A percentile compares a stretch with the other conserved stretches of the same genome.
Conservation (phyloP, 2,888 invertebrate species). For the Acanthosoma haemorrhoidale region DNA sequence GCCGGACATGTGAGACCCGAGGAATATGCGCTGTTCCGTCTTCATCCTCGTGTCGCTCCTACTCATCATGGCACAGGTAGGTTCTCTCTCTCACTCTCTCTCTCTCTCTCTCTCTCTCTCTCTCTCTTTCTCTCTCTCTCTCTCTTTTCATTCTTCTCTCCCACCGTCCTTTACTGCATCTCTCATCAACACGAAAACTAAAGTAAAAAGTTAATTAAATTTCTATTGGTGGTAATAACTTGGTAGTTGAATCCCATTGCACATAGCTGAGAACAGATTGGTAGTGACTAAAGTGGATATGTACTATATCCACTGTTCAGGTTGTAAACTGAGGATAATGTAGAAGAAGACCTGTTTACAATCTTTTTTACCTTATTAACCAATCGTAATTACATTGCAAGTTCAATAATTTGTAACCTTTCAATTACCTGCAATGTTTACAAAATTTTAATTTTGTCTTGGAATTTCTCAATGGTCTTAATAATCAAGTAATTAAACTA, state of each 20-base stretch:
- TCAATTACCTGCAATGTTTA: too few relatives aligned
- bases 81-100: background rate
- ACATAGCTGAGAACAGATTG: slow-evolving; percentile 5
- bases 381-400: too few relatives aligned
- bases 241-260: background rate
- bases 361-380: too few relatives aligned
- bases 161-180: background rate
- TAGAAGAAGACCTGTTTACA: slow-evolving; percentile 4
- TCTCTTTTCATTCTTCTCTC: too few relatives aligned
- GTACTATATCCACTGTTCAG: too few relatives aligned
- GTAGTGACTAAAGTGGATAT: too few relatives aligned
- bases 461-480: too few relatives aligned
- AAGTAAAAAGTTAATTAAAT: background rate
- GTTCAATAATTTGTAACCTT: too few relatives aligned
- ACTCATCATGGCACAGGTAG: slow-evolving; percentile 10
- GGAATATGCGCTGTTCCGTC: background rate
- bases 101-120: background rate
- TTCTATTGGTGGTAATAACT: too few relatives aligned
- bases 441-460: too few relatives aligned
- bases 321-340: background rate
- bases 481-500: too few relatives aligned
- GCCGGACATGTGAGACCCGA: slow-evolving; percentile 14
- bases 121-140: background rate
- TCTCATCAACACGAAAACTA: background rate
- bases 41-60: slow-evolving; percentile 4